Base-by-base conservation (phyloP, 2,797 vertebrate genomes). In the Sciurus vulgaris region DNA sequence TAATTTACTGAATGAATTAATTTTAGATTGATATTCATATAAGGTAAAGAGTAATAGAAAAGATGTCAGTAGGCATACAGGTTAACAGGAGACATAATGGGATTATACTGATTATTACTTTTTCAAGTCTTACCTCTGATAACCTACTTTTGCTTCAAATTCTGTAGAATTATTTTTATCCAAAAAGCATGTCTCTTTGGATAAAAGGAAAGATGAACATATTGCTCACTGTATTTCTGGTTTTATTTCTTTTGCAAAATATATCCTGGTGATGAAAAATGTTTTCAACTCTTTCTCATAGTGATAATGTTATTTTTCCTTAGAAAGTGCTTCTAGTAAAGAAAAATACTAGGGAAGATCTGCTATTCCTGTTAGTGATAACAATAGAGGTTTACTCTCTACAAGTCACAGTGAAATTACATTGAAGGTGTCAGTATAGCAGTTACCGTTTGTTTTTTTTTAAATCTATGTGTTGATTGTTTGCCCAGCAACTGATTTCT, bases 1-100 rank as follows among this genome's bases (percentile, higher is more conserved):
- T 98, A 95, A 92, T 78, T 65, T 63, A 96, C 93, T 93, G 61
- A 91, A 9, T 82, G 56, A 95, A 94, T 90, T 81, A 67, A 10
- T 59, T 95, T 95, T 91, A 47, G 93, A 24, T 91, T 91, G 30
- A 88, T 54, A 30, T 7, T 15, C 41, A 35, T 69, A 56, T 92
- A 88, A 87, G 47, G 51, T 87, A 91, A 35, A 82, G 87, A 91
- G 94, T 61, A 47, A 63, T 70, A 69, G 67, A 63, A 84, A 95
- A 82, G 76, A 70, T 86, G 22, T 86, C 56, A 94, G 63, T 24
- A 73, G 41, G 35, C 65, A 51, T 33, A 9, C 41, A 47, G 22
- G 8, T 88, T 81, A 87, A 63, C 54, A 90, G 54, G 49, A 96
- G 24, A 77, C 33, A 59, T 69, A 74, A 49, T 85, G 86, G 63